Conservation (phyloP, 2,888 invertebrate genomes). For the Quadriops clusia region DNA sequence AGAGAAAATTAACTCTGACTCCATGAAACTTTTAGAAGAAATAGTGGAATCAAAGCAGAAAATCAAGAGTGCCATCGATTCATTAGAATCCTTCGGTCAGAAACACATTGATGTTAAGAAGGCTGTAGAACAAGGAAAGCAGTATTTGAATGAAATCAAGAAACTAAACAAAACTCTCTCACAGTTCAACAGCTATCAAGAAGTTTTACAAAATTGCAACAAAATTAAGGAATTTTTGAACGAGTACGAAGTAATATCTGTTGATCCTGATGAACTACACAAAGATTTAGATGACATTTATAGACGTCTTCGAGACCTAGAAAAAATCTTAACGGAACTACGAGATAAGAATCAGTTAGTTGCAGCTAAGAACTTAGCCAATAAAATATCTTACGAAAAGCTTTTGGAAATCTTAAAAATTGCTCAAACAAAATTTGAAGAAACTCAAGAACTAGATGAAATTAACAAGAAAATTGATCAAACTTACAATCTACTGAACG, state of each 20-base stretch:
- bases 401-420: constrained; percentile 6
- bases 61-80: constrained; percentile 31
- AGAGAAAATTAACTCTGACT: constrained; percentile 6
- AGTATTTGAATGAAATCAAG: constrained; percentile 34
- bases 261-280: constrained; percentile 12
- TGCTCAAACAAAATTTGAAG: too few species aligned
- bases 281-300: constrained; percentile 7
- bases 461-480: constrained; percentile 28
- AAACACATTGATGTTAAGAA: constrained; percentile 26
- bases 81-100: constrained; percentile 37
- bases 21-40: constrained; percentile 21
- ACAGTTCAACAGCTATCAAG: constrained; percentile 21
- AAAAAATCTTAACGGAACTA: constrained; percentile 6
- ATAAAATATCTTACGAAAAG: constrained; percentile 7
- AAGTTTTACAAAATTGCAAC: constrained; percentile 31
- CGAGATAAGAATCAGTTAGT: constrained; percentile 1
- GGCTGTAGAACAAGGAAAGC: constrained; percentile 20
- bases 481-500: constrained; percentile 10
- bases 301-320: constrained; percentile 5
- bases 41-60: constrained; percentile 34
- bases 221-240: constrained; percentile 30
- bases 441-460: constrained; percentile 17
- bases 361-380: constrained; percentile 5
- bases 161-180: constrained; percentile 18
- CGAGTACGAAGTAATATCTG: constrained; percentile 18